A percentile compares a stretch with the other conserved stretches of the same genome.
These are phyloP conservation scores for Willisornis vidua DNA, from an alignment of 2,113 vertebrate species.

Conservation along the genomic window DNA sequence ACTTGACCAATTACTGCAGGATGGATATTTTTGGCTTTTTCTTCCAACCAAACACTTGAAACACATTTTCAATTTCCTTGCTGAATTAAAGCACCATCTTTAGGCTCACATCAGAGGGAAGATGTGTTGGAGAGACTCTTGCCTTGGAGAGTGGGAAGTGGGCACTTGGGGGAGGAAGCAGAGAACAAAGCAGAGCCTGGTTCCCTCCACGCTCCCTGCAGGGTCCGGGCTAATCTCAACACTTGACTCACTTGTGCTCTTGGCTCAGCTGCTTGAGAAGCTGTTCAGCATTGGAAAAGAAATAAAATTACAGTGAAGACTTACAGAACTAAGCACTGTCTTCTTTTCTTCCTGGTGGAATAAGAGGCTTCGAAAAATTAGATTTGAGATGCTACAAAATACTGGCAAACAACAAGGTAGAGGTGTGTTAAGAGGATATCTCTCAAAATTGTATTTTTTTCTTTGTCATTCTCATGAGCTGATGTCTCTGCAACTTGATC, in stretches of 20 bases:
- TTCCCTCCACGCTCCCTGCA: not conserved
- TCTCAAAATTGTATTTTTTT: not conserved
- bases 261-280: not conserved
- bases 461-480: not conserved
- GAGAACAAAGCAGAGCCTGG: not conserved
- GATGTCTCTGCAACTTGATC: not conserved
- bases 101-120: not conserved
- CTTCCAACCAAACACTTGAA: not conserved
- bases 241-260: constrained; percentile 5
- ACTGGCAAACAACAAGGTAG: not conserved
- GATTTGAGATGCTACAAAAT: not conserved
- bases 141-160: not conserved
- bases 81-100: not conserved
- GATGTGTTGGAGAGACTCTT: not conserved
- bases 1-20: not conserved
- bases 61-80: not conserved
- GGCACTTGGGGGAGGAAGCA: not conserved
- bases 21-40: not conserved
- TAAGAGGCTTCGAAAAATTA: not conserved
- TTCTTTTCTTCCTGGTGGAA: not conserved
- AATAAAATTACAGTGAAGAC: not conserved
- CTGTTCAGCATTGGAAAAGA: constrained; percentile 3
- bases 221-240: constrained; percentile 7
- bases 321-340: not conserved
- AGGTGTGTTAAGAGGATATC: not conserved